Base-by-base conservation (phyloP, 2,113 vertebrate species). In the Lipotes vexillifer region DNA sequence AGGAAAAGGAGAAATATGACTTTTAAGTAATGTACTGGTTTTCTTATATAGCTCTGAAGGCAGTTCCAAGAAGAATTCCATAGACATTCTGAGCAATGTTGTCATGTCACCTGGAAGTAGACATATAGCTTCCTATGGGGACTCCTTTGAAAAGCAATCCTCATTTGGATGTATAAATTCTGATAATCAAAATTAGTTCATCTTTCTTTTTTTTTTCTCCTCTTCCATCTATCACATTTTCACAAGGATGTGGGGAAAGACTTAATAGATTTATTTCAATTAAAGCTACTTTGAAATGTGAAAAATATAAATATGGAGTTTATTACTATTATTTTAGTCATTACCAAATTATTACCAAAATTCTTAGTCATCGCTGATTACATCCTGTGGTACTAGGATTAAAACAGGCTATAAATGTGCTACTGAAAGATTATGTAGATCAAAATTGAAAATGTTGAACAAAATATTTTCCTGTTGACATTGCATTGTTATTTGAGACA, bases 211-310 rank as follows among this genome's bases (percentile, higher is more conserved):
- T 36, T 52, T 59, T 41, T 11, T 4, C 2, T 23, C 8, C 17
- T 77, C 17, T 82, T 46, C 27, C n/a, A 21, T 84, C 87, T 82
- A n/a, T 77, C 90, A 93, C 46, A 88, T 75, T 93, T 88, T 88
- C 59, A 84, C 49, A 61, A 74, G 36, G 68, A 72, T 80, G 69
- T 65, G 44, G 44, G n/a, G 52, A 0, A 6, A 95, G 83, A 61
- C 36, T 87, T 92, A 78, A 49, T 77, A 87, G 38, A 33, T 68
- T 92, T 17, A 95, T 85, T 68, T 91, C 44, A 88, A 57, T 36
- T 61, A 90, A 93, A 92, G 25, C n/a, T 86, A 52, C 41, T 69
- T 90, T 94, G 89, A 96, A 81, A 94, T 75, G 13, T 80, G 44
- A 95, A 77, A 63, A 75, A 31, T 41, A 12, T n/a, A 78, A 55